Evolutionary conservation across 2,113 vertebrate genomes (phyloP).

Genomic region (Cyprinodon tularosa): DNA sequence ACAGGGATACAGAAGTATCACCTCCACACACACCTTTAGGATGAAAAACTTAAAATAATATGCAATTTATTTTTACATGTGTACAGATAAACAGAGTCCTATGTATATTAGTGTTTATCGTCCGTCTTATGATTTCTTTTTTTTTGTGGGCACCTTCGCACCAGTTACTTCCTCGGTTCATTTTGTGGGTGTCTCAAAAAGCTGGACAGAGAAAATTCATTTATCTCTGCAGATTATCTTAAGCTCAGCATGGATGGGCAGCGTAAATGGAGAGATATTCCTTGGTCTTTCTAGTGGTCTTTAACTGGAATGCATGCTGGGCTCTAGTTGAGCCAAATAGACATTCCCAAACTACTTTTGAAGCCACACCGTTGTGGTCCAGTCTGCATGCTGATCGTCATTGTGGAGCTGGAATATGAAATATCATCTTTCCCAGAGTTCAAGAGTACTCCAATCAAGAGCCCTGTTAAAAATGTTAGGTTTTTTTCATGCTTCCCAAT

Average conservation of each 20-base stretch:
- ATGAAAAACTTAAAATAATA: too few relatives aligned
- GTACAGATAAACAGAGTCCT: too few relatives aligned
- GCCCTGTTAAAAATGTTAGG: neutral
- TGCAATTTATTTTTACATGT: too few relatives aligned
- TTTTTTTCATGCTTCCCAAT: too few relatives aligned
- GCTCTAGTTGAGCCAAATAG: neutral
- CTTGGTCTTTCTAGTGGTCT: neutral
- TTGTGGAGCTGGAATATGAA: neutral
- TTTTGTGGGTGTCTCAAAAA: neutral
- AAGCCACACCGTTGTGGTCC: neutral
- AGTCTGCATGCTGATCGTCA: neutral
- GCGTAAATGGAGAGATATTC: neutral
- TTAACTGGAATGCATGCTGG: neutral
- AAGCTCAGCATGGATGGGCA: neutral
- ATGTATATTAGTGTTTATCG: too few relatives aligned
- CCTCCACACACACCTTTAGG: too few relatives aligned
- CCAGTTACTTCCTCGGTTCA: too few relatives aligned
- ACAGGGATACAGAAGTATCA: too few relatives aligned
- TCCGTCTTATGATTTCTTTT: too few relatives aligned
- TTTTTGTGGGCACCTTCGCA: too few relatives aligned
- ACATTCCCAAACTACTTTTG: neutral
- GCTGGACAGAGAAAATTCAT: neutral
- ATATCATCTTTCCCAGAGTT: neutral
- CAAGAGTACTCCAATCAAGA: neutral
- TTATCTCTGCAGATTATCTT: neutral